Conservation (phyloP, 2,113 vertebrate species). For the Oryzias woworae region DNA sequence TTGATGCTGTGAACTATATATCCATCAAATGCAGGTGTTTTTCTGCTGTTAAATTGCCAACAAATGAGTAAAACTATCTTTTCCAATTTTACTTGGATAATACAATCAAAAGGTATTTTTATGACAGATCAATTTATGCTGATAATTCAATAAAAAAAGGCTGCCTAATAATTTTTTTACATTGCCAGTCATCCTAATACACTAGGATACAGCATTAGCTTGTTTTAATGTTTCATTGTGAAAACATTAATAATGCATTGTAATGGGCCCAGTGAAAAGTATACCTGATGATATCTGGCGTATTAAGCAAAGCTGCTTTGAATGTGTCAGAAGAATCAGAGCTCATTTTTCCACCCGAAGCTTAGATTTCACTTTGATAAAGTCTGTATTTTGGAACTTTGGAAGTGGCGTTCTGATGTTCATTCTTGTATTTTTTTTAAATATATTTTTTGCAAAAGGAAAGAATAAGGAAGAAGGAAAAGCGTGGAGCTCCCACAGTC, state of each 20-base stretch:
- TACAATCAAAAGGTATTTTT: too few relatives aligned
- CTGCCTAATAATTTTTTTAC: too few relatives aligned
- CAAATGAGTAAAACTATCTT: too few relatives aligned
- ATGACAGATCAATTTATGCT: neutral
- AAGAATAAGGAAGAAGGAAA: neutral
- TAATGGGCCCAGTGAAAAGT: neutral
- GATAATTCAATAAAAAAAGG: neutral
- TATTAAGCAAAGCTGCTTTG: neutral
- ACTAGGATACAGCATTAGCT: neutral
- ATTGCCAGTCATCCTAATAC: too few relatives aligned
- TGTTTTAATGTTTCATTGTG: conserved; percentile 3
- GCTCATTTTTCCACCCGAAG: too few relatives aligned
- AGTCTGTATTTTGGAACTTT: conserved; percentile 1
- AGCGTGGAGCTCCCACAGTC: neutral
- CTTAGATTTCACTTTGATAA: conserved; percentile 21
- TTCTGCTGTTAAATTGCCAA: too few relatives aligned
- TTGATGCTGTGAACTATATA: neutral
- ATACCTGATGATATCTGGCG: neutral
- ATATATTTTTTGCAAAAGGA: conserved; percentile 14
- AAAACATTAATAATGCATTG: conserved; percentile 8
- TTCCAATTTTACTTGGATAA: too few relatives aligned
- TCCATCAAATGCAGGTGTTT: too few relatives aligned
- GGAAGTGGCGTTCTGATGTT: conserved; percentile 2
- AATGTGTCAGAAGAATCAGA: neutral
- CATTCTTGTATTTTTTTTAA: conserved; percentile 1